phyloP scores from a whole-genome alignment of 2,113 vertebrate species.

The Thalassarche chlororhynchos region DNA sequence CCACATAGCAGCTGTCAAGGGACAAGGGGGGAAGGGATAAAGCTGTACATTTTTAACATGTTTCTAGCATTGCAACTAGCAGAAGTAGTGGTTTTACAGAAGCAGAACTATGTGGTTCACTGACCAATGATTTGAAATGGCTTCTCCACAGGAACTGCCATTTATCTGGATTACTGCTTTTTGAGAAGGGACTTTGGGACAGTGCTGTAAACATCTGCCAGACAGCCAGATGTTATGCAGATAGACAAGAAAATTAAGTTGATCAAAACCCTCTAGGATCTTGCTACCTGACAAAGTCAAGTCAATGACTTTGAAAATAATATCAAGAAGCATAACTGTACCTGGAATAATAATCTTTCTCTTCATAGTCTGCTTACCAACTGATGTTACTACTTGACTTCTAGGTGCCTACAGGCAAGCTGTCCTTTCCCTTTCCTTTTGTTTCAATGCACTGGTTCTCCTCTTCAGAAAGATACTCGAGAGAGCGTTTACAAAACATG shows the following conservation, averaged over 20 bases:
- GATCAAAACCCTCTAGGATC: neutral
- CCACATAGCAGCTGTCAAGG: slow-evolving; percentile 9
- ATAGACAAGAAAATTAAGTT: neutral
- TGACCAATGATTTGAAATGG: slow-evolving; percentile 7
- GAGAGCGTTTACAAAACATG: neutral
- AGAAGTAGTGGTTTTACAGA: slow-evolving; percentile 30
- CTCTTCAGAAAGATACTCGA: neutral
- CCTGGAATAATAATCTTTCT: neutral
- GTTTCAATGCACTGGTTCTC: neutral
- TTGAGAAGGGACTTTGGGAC: neutral
- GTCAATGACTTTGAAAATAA: neutral
- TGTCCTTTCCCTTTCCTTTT: neutral
- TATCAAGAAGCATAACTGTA: neutral
- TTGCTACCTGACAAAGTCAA: neutral
- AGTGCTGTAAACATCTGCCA: neutral
- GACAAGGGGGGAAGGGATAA: neutral
- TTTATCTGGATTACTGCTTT: neutral
- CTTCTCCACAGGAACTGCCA: neutral
- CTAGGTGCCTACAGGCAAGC: neutral
- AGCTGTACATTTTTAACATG: neutral
- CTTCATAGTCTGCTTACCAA: neutral
- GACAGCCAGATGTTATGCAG: neutral
- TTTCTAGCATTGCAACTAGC: neutral
- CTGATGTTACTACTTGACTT: neutral
- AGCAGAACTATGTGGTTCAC: slow-evolving; percentile 25